These are phyloP conservation scores for Idaea aversata DNA, from an alignment of 2,888 invertebrate genomes.

Conservation along the genomic window DNA sequence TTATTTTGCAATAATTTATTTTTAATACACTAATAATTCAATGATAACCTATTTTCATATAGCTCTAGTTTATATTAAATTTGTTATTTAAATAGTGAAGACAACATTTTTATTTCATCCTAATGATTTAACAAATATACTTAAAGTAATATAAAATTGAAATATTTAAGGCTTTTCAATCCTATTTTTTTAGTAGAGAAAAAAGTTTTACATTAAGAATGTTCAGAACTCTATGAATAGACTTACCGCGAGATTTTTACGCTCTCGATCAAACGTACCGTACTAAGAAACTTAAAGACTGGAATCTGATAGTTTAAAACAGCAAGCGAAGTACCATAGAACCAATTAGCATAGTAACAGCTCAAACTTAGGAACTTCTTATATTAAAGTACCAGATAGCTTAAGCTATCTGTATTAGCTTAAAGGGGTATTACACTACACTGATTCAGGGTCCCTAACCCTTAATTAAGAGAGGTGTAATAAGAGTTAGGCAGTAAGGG, in stretches of 20 bases:
- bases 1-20: constrained; percentile 75
- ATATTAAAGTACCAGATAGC: no score
- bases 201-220: not conserved
- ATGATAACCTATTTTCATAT: constrained; percentile 64
- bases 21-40: constrained; percentile 74
- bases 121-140: not conserved
- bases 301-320: no score
- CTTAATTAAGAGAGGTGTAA: no score
- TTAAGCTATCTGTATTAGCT: no score
- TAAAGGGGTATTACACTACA: no score
- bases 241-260: not conserved
- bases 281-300: no score
- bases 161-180: not conserved
- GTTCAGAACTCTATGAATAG: not conserved
- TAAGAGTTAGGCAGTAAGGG: no score
- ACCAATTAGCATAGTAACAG: no score
- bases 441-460: no score
- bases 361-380: no score
- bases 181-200: not conserved
- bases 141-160: not conserved
- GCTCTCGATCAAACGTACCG: no score
- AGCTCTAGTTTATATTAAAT: constrained; percentile 56
- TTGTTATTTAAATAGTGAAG: constrained; percentile 70
- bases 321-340: no score
- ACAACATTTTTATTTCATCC: constrained; percentile 45